Conservation (phyloP, 30 jellyfish, hydroid and myxozoan genomes). For the Nemopilema nomurai region DNA sequence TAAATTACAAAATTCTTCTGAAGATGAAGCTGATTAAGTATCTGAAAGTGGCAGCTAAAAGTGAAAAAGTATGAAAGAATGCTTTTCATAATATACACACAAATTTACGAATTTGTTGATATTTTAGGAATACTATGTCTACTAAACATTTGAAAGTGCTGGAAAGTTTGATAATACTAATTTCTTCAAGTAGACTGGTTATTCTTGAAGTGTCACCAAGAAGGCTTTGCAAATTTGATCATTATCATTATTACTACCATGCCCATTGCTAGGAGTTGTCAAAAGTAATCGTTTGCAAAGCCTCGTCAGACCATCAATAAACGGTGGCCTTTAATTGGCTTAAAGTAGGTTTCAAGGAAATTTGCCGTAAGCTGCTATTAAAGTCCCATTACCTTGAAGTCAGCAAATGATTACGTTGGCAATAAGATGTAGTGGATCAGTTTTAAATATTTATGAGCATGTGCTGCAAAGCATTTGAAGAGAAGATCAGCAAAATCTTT, state of each 20-base stretch:
- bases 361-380: background rate
- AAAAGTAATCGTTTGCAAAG: background rate
- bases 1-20: too few species aligned
- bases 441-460: constrained; percentile 27
- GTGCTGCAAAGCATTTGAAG: constrained; percentile 1
- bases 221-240: background rate
- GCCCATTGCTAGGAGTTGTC: background rate
- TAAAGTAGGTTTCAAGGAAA: background rate
- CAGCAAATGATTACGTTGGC: constrained; percentile 29
- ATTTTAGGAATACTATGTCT: too few species aligned
- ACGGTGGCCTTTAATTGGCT: background rate
- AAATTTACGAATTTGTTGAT: too few species aligned
- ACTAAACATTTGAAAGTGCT: too few species aligned
- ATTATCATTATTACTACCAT: background rate
- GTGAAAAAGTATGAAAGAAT: too few species aligned
- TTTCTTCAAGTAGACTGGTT: too few species aligned
- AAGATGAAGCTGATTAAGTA: too few species aligned
- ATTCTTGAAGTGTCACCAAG: background rate
- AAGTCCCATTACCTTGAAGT: background rate
- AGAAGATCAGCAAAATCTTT: background rate
- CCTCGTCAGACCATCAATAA: background rate
- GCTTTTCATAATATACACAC: too few species aligned
- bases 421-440: constrained; percentile 33
- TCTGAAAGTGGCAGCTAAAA: too few species aligned
- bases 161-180: too few species aligned